Evolutionary conservation across 2,888 invertebrate species (phyloP).

Genomic region (Caenorhabditis sp.): DNA sequence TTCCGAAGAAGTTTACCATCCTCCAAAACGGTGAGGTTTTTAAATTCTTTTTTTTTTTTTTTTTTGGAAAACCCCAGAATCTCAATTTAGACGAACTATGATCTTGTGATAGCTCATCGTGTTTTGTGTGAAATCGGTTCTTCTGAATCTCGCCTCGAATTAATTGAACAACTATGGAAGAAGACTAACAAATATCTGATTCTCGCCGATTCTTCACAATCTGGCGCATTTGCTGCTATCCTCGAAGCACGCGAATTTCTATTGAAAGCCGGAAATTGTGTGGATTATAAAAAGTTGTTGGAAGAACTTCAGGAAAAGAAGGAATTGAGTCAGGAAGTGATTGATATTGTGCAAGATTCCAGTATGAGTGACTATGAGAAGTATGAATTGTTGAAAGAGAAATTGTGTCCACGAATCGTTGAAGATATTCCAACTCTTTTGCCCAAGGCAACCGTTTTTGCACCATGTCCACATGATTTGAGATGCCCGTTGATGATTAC

Average conservation of each 20-base stretch:
- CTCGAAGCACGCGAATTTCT: conserved; percentile 87
- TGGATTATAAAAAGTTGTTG: conserved; percentile 37
- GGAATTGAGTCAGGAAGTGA: conserved; percentile 22
- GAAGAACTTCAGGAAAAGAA: conserved; percentile 13
- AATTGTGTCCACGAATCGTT: conserved; percentile 44
- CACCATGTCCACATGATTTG: conserved; percentile 83
- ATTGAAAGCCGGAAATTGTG: conserved; percentile 74
- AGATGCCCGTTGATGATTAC: conserved; percentile 78
- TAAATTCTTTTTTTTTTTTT: background rate
- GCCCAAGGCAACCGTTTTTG: conserved; percentile 64
- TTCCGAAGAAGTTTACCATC: conserved; percentile 63
- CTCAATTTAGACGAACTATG: conserved; percentile 62
- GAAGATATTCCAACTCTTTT: conserved; percentile 57
- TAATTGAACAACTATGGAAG: conserved; percentile 61
- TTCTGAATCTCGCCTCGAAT: conserved; percentile 53
- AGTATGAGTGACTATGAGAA: conserved; percentile 58
- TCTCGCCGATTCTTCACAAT: conserved; percentile 61
- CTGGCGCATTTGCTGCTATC: conserved; percentile 78
- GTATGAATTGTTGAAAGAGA: conserved; percentile 56
- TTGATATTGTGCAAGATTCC: conserved; percentile 45
- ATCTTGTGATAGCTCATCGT: conserved; percentile 66
- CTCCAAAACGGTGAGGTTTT: conserved; percentile 35
- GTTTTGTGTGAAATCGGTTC: conserved; percentile 59
- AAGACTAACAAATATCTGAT: conserved; percentile 63
- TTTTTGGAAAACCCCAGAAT: background rate